These are phyloP conservation scores for Podarcis muralis DNA, from an alignment of 2,113 vertebrate genomes.

Conservation along the genomic window DNA sequence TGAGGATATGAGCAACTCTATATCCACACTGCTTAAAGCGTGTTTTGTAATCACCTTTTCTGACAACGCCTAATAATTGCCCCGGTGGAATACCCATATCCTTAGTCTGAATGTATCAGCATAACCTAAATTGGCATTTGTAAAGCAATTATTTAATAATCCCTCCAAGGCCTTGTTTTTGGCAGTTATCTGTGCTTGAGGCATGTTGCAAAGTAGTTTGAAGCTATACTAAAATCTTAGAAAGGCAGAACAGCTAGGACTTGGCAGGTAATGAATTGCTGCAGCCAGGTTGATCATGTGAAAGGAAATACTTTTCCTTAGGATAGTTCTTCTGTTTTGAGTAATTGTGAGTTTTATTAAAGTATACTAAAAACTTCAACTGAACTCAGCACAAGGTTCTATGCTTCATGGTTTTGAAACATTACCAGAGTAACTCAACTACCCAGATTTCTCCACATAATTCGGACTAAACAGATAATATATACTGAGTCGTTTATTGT, in stretches of 20 bases:
- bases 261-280: slow-evolving; percentile 32
- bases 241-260: slow-evolving; percentile 31
- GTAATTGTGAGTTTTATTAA: slow-evolving; percentile 46
- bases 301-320: slow-evolving; percentile 43
- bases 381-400: slow-evolving; percentile 11
- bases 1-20: background rate
- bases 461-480: slow-evolving; percentile 41
- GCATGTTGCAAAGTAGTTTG: slow-evolving; percentile 20
- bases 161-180: slow-evolving; percentile 1
- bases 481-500: background rate
- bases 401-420: background rate
- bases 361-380: slow-evolving; percentile 30
- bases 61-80: background rate
- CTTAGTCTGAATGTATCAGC: slow-evolving; percentile 24
- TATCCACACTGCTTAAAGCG: background rate
- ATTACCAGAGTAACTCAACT: slow-evolving; percentile 5
- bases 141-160: slow-evolving; percentile 5
- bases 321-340: slow-evolving; percentile 37
- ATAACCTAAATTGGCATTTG: background rate
- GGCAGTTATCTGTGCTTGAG: slow-evolving; percentile 30
- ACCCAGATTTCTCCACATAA: slow-evolving; percentile 26
- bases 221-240: slow-evolving; percentile 44
- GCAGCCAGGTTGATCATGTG: slow-evolving; percentile 22
- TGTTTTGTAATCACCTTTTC: background rate
- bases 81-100: background rate